phyloP scores from a whole-genome alignment of 2,888 invertebrate species.

The Tipula vernalis region DNA sequence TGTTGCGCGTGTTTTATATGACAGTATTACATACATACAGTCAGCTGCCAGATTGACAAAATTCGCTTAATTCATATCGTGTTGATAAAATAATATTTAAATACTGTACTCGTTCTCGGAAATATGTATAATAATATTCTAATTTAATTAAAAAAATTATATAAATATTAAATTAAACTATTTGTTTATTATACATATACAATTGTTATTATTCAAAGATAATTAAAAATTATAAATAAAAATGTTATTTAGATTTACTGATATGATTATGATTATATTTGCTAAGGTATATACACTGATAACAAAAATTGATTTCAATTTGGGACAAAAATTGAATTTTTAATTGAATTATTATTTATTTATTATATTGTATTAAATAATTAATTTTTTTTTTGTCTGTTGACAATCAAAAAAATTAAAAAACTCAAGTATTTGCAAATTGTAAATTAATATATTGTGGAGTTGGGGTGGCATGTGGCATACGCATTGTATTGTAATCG shows the following conservation, averaged over 20 bases:
- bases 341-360: conserved; percentile 4
- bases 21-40: neutral
- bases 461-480: neutral
- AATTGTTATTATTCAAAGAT: neutral
- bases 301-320: neutral
- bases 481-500: no score
- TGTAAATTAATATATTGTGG: neutral
- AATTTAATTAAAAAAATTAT: neutral
- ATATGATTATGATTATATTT: neutral
- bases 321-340: neutral
- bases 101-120: neutral
- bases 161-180: neutral
- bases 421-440: neutral
- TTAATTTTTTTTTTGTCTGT: neutral
- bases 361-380: neutral
- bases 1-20: neutral
- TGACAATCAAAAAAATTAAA: neutral
- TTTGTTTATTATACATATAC: neutral
- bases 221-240: neutral
- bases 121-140: neutral
- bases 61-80: neutral
- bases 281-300: neutral
- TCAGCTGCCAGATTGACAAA: neutral
- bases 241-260: neutral
- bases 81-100: neutral